These are phyloP conservation scores for Pluvialis apricaria DNA, from an alignment of 2,113 vertebrate genomes.

Conservation along the genomic window DNA sequence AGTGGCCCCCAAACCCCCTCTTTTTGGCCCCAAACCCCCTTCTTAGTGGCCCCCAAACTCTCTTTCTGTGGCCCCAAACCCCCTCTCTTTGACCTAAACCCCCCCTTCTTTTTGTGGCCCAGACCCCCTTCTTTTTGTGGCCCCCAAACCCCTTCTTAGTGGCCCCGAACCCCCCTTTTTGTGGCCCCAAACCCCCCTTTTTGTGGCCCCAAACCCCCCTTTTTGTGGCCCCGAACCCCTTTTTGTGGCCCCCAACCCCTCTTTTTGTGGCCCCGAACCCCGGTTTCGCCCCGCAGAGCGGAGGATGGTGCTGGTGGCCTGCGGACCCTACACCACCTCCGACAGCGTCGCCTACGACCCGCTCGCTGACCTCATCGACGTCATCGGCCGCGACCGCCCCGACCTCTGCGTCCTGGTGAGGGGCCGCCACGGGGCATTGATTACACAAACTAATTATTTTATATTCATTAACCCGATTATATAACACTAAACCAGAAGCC, in stretches of 20 bases:
- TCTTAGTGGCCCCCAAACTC: too few relatives aligned
- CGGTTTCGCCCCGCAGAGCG: slow-evolving; percentile 23
- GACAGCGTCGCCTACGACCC: slow-evolving; percentile 87
- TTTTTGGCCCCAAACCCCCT: too few relatives aligned
- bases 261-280: too few relatives aligned
- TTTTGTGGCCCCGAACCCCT: too few relatives aligned
- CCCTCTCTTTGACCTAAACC: too few relatives aligned
- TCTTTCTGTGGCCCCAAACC: too few relatives aligned
- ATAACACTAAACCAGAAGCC: fast-evolving
- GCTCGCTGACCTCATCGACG: slow-evolving; percentile 81
- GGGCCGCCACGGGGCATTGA: background rate
- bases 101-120: too few relatives aligned
- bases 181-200: background rate
- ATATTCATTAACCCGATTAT: fast-evolving
- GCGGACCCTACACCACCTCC: slow-evolving; percentile 89
- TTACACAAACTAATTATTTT: background rate
- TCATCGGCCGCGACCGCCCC: slow-evolving; percentile 81
- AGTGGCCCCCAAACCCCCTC: fast-evolving
- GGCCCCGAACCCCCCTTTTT: too few relatives aligned
- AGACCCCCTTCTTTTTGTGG: too few relatives aligned
- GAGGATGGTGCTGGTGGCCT: slow-evolving; percentile 81
- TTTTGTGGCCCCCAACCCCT: too few relatives aligned
- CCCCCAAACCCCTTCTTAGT: too few relatives aligned
- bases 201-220: background rate
- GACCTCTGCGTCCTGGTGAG: slow-evolving; percentile 89